A percentile compares a stretch with the other conserved stretches of the same genome.
These are phyloP conservation scores for Psephotus haematonotus DNA, from an alignment of 2,113 vertebrate species.

Conservation along the genomic window DNA sequence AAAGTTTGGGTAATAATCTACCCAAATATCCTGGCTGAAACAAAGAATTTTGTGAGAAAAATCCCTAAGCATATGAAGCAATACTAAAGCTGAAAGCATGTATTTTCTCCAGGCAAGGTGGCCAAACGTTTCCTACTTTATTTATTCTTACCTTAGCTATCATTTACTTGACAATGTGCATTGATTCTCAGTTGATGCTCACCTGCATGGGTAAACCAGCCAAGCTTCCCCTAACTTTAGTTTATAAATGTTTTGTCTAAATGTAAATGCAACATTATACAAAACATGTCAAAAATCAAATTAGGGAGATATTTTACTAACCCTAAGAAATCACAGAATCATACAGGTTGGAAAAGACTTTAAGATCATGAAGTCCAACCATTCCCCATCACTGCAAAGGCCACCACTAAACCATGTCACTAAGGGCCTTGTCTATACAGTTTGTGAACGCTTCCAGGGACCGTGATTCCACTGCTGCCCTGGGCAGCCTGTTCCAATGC, in stretches of 20 bases:
- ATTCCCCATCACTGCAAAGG: background rate
- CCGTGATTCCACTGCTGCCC: background rate
- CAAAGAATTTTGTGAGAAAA: background rate
- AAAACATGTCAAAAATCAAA: background rate
- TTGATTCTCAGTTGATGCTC: background rate
- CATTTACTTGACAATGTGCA: background rate
- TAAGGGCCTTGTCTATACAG: background rate
- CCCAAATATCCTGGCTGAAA: background rate
- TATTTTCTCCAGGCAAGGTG: background rate
- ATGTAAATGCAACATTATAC: background rate
- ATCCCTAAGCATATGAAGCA: background rate
- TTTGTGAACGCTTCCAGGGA: background rate
- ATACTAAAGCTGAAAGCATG: background rate
- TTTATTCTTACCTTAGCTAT: background rate
- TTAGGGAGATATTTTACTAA: background rate
- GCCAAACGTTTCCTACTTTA: background rate
- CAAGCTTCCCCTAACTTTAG: background rate
- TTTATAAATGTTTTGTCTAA: background rate
- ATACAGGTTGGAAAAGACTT: background rate
- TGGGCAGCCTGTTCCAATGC: background rate
- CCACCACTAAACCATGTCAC: background rate
- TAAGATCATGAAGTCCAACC: background rate
- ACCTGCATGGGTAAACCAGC: background rate
- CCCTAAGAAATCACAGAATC: background rate
- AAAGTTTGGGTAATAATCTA: background rate